Evolutionary conservation across 1,140 invertebrate genomes (phyloP), one percentile per base, ranked within the genome.

Genomic region (Cyclina sinensis): DNA sequence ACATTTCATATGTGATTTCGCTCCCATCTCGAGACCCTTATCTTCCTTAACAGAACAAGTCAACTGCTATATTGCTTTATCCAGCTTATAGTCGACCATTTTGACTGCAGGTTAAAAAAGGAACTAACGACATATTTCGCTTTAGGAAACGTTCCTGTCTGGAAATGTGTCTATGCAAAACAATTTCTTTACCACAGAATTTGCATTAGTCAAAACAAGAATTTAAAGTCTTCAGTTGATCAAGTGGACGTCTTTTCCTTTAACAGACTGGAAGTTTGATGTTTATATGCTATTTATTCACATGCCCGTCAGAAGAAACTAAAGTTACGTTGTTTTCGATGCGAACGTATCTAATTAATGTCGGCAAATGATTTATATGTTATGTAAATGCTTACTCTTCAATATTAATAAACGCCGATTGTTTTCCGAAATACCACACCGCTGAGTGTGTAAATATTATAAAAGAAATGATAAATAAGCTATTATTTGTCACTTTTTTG

Each of bases 341-440:
- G 74, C 48, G 32, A 51, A n/a, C 35, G 39, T 65, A 65, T 39
- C 51, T 43, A 62, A 81, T 81, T 57, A 81, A 81, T 32, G 79
- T 81, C 79, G 7, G 11, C 21, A 7, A 3, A 81, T 81, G 79
- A 81, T 81, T 81, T 81, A 81, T 81, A 81, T 35, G 43, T 81
- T 81, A 81, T 81, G 79, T 32, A 65, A 81, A 81, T 81, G 59
- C 7, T 2, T 35, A 43, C 0, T 81, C 79, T 21, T 62, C 54
- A 43, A 81, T 81, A 81, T 81, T 62, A 51, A 62, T 62, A 81
- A 62, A 81, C 12, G 21, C 30, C 48, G 59, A 62, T 81, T 62
- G 51, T 81, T 81, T 65, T 81, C 54, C 30, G 35, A 51, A 32
- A 62, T 43, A 21, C 14, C 46, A 78, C 74, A 24, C 39, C 62